Base-by-base conservation (phyloP, 2,888 invertebrate genomes). In the Dryomyza anilis region DNA sequence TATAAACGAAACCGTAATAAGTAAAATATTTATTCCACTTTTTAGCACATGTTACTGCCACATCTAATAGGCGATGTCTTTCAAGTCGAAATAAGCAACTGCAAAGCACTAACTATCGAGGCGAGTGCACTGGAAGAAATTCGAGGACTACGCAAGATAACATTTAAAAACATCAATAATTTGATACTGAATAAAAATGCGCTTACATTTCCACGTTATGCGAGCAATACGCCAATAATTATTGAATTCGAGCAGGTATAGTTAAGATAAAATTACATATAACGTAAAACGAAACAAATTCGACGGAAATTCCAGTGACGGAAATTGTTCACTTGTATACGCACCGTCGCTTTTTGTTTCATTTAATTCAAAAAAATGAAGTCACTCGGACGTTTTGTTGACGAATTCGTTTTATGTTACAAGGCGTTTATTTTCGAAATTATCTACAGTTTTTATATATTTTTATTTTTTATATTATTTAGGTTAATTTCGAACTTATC, bases 41-140 rank as follows among this genome's bases (percentile, higher is more conserved):
- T 69, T 19, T 63, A 90, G 90, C 86, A 87, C 74, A 83, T 89
- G 79, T 85, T 86, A 30, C 77, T 90, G 66, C 85, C 88, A 50
- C 85, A 69, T 45, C 67, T 83, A 16, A 68, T 69, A 19, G 82
- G 82, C 36, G 72, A 76, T 61, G 76, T 79, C 10, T 87, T 86
- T 61, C 85, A 85, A 64, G 88, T 94, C 71, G 85, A 86, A 69
- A 86, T 94, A 66, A 85, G 86, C 67, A 88, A 89, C 77, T 94
- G 94, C 78, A 85, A 85, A 59, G 83, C 85, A 30, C 86, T 91
- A 4, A 84, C 82, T 56, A 87, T 92, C 70, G 83, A 86, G 48
- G 74, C 85, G 0, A 85, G 88, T 73, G 85, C 91, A 7, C 84
- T 92, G 55, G 82, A 85, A 29, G 83, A 86, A 67, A 88, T 91